phyloP scores from a whole-genome alignment of 2,113 vertebrate genomes.

The Indri indri region DNA sequence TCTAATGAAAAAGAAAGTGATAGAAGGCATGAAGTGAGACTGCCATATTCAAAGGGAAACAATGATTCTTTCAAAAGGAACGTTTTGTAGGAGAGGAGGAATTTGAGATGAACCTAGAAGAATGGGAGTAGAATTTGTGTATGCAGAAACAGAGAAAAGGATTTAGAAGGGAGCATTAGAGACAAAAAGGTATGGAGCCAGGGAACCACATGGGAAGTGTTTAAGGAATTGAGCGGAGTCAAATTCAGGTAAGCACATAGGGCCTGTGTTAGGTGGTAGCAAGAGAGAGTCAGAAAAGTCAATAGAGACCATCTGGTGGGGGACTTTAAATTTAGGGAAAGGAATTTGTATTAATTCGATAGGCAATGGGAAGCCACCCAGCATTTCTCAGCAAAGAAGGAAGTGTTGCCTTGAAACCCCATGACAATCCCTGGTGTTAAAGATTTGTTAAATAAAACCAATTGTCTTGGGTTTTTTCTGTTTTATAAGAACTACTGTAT shows the following conservation, averaged over 20 bases:
- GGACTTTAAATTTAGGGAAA: not conserved
- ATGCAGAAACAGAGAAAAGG: not conserved
- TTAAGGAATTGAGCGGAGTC: not conserved
- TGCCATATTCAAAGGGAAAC: not conserved
- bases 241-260: not conserved
- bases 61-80: slow-evolving; percentile 25
- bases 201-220: not conserved
- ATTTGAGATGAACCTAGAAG: slow-evolving; percentile 13
- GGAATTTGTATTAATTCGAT: not conserved
- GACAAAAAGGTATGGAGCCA: not conserved
- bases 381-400: slow-evolving; percentile 18
- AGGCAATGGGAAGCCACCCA: not conserved
- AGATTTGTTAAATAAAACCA: not conserved
- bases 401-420: not conserved
- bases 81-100: not conserved
- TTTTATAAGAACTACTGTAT: not conserved
- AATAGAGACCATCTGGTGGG: not conserved
- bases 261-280: not conserved
- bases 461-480: not conserved
- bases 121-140: slow-evolving; percentile 9
- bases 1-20: not conserved
- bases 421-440: not conserved
- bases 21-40: not conserved
- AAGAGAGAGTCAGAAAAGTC: not conserved
- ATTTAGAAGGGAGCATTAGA: not conserved